phyloP scores from a whole-genome alignment of 2,113 vertebrate genomes.

The Passer domesticus region DNA sequence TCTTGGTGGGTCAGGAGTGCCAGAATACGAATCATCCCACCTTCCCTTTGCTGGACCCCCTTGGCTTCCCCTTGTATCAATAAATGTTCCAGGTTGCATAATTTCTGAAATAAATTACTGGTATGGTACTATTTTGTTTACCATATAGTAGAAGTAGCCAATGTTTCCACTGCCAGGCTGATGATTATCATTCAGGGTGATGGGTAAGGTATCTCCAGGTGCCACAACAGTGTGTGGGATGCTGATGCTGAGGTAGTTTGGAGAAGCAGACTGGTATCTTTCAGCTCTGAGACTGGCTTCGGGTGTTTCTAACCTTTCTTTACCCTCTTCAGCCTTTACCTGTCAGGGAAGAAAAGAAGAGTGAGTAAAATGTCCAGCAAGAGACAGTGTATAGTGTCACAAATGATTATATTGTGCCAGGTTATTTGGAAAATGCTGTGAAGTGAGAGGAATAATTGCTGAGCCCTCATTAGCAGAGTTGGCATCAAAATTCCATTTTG shows the following conservation, averaged over 20 bases:
- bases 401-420: neutral
- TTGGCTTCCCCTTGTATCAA: neutral
- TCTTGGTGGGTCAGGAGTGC: neutral
- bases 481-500: neutral
- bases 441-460: neutral
- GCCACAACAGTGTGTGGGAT: constrained; percentile 25
- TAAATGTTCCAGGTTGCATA: neutral
- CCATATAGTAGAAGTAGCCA: constrained; percentile 74
- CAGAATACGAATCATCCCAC: rapidly evolving
- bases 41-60: neutral
- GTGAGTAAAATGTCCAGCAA: neutral
- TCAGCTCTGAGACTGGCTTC: constrained; percentile 30
- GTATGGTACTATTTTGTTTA: neutral
- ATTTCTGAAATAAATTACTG: neutral
- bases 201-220: constrained; percentile 49
- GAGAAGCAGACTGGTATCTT: constrained; percentile 15
- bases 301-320: constrained; percentile 40
- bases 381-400: neutral
- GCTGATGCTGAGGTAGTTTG: constrained; percentile 68
- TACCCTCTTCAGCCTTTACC: constrained; percentile 63
- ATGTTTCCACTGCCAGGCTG: constrained; percentile 4
- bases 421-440: neutral
- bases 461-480: neutral
- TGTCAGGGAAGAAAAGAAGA: neutral
- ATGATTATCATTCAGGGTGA: constrained; percentile 57